Evolutionary conservation across 2,797 vertebrate species (phyloP).

Genomic region (Gastrophryne carolinensis): DNA sequence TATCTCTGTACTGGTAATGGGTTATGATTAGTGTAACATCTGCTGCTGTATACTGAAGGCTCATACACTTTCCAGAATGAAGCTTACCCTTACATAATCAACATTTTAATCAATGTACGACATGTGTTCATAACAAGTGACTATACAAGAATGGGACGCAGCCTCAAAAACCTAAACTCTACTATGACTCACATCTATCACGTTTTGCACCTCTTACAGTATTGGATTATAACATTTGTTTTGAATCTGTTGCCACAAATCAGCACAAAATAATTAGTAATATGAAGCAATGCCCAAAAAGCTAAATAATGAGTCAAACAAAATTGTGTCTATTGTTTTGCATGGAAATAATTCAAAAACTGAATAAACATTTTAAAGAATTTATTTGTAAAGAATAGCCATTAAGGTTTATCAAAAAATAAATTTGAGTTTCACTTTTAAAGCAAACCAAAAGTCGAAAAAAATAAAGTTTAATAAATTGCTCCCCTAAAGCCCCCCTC

Average conservation of each 20-base stretch:
- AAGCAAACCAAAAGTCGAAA: too few species aligned
- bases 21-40: constrained; percentile 35
- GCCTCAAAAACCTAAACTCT: background rate
- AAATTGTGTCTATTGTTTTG: too few species aligned
- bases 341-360: too few species aligned
- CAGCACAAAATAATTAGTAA: background rate
- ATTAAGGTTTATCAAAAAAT: too few species aligned
- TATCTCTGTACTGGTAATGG: constrained; percentile 4
- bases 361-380: too few species aligned
- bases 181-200: background rate
- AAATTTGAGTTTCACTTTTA: too few species aligned
- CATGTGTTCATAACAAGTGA: constrained; percentile 16
- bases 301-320: too few species aligned
- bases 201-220: background rate
- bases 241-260: background rate
- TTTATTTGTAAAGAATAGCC: too few species aligned
- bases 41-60: constrained; percentile 14
- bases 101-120: constrained; percentile 21
- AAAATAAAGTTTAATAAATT: too few species aligned
- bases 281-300: too few species aligned
- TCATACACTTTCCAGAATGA: constrained; percentile 15
- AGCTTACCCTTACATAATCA: constrained; percentile 32
- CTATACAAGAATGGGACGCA: background rate
- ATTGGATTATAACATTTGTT: background rate
- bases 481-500: too few species aligned